These are phyloP conservation scores for Lutra lutra DNA, from an alignment of 2,797 vertebrate species.

Conservation along the genomic window DNA sequence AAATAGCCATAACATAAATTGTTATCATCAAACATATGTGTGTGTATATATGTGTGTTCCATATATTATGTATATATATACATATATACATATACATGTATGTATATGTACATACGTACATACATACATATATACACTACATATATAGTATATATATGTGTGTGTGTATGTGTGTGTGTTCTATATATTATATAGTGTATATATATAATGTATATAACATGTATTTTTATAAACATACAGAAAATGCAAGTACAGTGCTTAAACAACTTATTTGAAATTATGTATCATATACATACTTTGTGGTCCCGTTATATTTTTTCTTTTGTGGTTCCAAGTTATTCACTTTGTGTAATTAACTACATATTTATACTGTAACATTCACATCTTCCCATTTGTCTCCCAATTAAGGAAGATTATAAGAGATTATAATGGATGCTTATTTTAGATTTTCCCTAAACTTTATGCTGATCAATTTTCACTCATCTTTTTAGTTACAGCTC, in stretches of 20 bases:
- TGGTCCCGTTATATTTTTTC: background rate
- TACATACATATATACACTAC: no score
- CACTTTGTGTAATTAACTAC: background rate
- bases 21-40: background rate
- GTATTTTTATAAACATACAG: background rate
- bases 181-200: background rate
- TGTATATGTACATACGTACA: background rate
- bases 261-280: background rate
- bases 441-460: slow-evolving; percentile 53
- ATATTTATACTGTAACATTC: background rate
- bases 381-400: background rate
- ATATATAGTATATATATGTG: background rate
- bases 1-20: background rate
- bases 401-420: slow-evolving; percentile 7
- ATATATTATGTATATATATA: background rate
- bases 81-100: background rate
- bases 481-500: slow-evolving; percentile 40
- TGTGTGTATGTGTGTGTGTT: background rate
- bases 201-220: background rate
- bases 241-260: background rate
- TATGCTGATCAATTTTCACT: background rate
- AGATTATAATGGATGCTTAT: background rate
- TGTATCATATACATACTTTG: background rate
- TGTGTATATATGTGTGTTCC: background rate
- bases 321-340: background rate